A percentile compares a stretch with the other conserved stretches of the same genome.
Conservation (phyloP, 2,888 invertebrate species). For the Polymixis lichenea region DNA sequence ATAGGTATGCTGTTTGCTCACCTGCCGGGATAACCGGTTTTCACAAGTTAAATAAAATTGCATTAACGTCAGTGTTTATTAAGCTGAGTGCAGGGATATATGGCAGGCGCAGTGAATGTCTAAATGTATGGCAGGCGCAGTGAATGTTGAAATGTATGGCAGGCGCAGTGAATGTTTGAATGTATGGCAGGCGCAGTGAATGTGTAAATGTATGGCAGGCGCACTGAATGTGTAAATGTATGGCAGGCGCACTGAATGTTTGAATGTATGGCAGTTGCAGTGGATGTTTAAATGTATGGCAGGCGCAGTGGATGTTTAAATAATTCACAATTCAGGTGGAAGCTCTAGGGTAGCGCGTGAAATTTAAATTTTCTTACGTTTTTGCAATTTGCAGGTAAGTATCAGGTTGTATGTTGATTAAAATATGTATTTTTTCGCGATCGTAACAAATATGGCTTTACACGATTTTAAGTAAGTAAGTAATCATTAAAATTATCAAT, state of each 20-base stretch:
- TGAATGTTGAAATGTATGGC: slow-evolving; percentile 19
- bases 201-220: slow-evolving; percentile 14
- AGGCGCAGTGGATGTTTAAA: slow-evolving; percentile 14
- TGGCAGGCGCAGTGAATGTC: slow-evolving; percentile 15
- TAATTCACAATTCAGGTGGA: too few species aligned
- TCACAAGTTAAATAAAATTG: slow-evolving; percentile 51
- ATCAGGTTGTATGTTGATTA: too few species aligned
- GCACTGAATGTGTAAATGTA: slow-evolving; percentile 13
- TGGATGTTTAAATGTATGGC: slow-evolving; percentile 19
- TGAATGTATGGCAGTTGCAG: background rate
- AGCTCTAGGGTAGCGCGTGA: too few species aligned
- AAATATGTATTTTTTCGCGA: too few species aligned
- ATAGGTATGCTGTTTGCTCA: slow-evolving; percentile 64
- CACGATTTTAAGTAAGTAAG: too few species aligned
- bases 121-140: background rate
- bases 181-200: slow-evolving; percentile 6
- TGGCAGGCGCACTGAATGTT: too few species aligned
- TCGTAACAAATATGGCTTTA: too few species aligned
- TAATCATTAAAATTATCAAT: too few species aligned
- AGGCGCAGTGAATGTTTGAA: slow-evolving; percentile 12
- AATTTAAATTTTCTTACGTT: too few species aligned
- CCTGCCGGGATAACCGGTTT: slow-evolving; percentile 60
- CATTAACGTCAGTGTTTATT: slow-evolving; percentile 49
- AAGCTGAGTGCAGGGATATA: slow-evolving; percentile 3
- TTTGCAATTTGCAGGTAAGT: too few species aligned